Conservation (phyloP, 2,888 invertebrate species). For the Anagyrus pseudococci region DNA sequence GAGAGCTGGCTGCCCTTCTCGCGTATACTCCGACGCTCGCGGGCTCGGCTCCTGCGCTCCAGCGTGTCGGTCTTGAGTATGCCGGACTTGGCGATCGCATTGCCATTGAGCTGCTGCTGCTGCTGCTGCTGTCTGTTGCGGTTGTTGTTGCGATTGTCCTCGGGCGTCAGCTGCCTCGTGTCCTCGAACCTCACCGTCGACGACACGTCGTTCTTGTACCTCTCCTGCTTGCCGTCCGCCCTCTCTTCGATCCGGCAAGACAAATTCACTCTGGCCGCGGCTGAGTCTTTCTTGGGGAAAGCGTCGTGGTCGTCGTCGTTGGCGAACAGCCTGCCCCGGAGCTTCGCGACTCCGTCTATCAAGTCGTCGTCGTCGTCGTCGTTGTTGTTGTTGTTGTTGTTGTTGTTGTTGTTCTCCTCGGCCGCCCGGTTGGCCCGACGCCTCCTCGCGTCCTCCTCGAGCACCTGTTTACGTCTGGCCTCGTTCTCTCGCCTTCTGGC, state of each 20-base stretch:
- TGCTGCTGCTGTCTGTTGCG: constrained; percentile 38
- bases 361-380: neutral
- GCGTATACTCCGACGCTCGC: constrained; percentile 51
- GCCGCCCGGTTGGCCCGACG: constrained; percentile 38
- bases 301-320: constrained; percentile 22
- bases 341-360: neutral
- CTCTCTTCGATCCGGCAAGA: constrained; percentile 6
- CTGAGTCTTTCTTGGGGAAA: constrained; percentile 33
- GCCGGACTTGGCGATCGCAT: constrained; percentile 38
- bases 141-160: constrained; percentile 45
- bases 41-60: constrained; percentile 54
- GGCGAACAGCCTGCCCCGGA: neutral
- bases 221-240: constrained; percentile 3
- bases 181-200: constrained; percentile 44
- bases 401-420: neutral
- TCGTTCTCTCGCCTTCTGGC: constrained; percentile 57
- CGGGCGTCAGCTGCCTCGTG: constrained; percentile 43
- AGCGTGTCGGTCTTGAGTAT: constrained; percentile 46
- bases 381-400: constrained; percentile 47
- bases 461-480: constrained; percentile 52
- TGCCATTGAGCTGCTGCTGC: constrained; percentile 16
- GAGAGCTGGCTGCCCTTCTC: constrained; percentile 41
- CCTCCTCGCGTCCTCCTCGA: constrained; percentile 55
- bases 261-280: neutral
- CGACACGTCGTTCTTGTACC: constrained; percentile 8